Conservation (phyloP, 2,797 vertebrate genomes). For the Rhinophrynus dorsalis region DNA sequence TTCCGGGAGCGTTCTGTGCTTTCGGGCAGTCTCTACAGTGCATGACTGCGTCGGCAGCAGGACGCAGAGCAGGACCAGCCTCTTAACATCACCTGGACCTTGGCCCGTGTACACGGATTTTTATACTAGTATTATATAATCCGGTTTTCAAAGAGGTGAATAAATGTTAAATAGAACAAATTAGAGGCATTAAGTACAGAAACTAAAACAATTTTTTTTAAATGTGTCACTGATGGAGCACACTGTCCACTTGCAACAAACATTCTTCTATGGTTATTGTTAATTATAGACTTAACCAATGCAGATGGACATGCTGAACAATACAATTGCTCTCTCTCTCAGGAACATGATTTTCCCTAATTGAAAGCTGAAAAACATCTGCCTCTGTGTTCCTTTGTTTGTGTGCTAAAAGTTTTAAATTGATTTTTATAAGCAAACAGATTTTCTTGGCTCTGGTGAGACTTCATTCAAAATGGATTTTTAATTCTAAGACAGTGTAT, state of each 20-base stretch:
- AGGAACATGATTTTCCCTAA: constrained; percentile 46
- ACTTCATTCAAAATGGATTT: constrained; percentile 60
- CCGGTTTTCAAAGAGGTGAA: not conserved
- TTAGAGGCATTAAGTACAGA: constrained; percentile 12
- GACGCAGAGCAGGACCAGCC: too few relatives aligned
- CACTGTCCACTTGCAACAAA: constrained; percentile 29
- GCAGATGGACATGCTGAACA: constrained; percentile 15
- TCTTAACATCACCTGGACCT: too few relatives aligned
- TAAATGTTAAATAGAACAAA: not conserved
- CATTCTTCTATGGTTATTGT: constrained; percentile 21
- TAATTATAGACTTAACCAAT: constrained; percentile 41
- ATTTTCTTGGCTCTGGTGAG: constrained; percentile 55
- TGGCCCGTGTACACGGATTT: too few relatives aligned
- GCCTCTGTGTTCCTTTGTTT: constrained; percentile 49
- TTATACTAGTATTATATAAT: too few relatives aligned
- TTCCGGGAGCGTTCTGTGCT: too few relatives aligned
- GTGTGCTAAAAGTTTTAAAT: constrained; percentile 56
- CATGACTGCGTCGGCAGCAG: too few relatives aligned
- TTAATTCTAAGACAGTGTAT: constrained; percentile 58
- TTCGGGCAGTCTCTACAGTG: too few relatives aligned
- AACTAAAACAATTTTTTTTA: not conserved
- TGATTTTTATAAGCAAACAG: constrained; percentile 58
- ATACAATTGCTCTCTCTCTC: not conserved
- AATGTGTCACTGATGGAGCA: not conserved
- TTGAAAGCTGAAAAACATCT: constrained; percentile 52